Conservation (phyloP, 2,113 vertebrate species). For the Macquaria ambigua region DNA sequence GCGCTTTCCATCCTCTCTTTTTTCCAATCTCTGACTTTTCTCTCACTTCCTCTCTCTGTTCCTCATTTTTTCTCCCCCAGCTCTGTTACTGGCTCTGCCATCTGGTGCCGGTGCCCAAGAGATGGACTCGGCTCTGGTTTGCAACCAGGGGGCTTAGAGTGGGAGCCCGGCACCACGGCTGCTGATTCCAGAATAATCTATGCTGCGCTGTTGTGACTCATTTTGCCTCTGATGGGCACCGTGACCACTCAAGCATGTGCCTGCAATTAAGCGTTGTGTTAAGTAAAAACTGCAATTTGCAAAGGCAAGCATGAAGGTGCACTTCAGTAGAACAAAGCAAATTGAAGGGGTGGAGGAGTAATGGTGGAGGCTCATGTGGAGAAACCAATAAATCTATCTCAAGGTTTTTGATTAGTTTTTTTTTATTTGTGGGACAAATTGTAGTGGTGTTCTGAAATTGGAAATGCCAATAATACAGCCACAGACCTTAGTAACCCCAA, state of each 20-base stretch:
- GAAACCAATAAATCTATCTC: constrained; percentile 40
- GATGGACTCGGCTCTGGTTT: constrained; percentile 70
- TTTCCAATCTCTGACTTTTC: constrained; percentile 53
- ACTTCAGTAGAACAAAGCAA: constrained; percentile 67
- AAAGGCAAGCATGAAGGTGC: constrained; percentile 72
- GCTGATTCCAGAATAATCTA: constrained; percentile 77
- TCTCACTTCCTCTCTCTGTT: constrained; percentile 60
- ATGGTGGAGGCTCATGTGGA: constrained; percentile 8
- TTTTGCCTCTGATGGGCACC: constrained; percentile 74
- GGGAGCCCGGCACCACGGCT: constrained; percentile 65
- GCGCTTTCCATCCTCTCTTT: constrained; percentile 57
- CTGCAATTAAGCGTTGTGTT: constrained; percentile 76
- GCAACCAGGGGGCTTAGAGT: constrained; percentile 61
- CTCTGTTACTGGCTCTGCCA: constrained; percentile 71
- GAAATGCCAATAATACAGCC: neutral
- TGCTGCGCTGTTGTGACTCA: constrained; percentile 62
- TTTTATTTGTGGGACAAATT: neutral
- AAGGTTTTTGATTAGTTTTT: constrained; percentile 19
- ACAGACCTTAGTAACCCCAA: neutral
- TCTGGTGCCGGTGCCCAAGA: constrained; percentile 75
- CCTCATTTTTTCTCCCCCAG: constrained; percentile 38
- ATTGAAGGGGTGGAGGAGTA: constrained; percentile 42
- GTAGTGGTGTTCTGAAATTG: neutral
- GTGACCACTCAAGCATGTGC: constrained; percentile 78
- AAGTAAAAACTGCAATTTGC: constrained; percentile 82